Evolutionary conservation across 2,797 vertebrate genomes (phyloP).

Genomic region (Onychomys torridus): DNA sequence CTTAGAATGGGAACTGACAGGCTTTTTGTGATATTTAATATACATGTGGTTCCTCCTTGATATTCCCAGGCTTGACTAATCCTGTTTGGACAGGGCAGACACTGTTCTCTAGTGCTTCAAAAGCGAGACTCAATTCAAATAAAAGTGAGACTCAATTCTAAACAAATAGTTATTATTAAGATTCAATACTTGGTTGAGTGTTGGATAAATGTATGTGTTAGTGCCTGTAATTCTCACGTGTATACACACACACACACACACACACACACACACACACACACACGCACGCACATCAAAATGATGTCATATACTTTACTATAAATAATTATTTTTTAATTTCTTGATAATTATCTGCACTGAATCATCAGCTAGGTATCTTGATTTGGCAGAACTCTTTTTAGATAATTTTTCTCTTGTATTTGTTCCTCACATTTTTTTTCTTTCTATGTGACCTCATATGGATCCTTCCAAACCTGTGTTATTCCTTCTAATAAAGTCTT

Average conservation of each 20-base stretch:
- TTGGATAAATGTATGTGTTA: neutral
- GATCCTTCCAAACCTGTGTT: constrained; percentile 52
- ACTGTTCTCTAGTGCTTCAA: constrained; percentile 44
- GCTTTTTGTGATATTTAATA: constrained; percentile 7
- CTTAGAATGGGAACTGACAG: neutral
- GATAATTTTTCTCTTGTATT: neutral
- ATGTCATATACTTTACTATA: neutral
- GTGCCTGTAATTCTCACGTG: constrained; percentile 13
- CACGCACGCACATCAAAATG: neutral
- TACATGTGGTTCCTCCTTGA: constrained; percentile 34
- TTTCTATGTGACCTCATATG: constrained; percentile 47
- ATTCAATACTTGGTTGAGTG: constrained; percentile 49
- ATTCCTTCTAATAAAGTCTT: constrained; percentile 49
- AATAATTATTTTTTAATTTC: neutral
- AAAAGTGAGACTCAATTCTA: neutral
- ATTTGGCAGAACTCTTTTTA: neutral
- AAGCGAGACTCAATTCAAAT: constrained; percentile 60
- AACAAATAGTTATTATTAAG: neutral
- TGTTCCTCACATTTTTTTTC: neutral
- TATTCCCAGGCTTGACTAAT: constrained; percentile 16
- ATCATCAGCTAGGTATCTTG: neutral
- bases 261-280: too few relatives aligned
- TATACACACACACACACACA: too few relatives aligned
- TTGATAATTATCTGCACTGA: neutral
- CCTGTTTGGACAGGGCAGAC: constrained; percentile 38